Base-by-base conservation (phyloP, 2,888 invertebrate genomes). In the Caenorhabditis panamensis region DNA sequence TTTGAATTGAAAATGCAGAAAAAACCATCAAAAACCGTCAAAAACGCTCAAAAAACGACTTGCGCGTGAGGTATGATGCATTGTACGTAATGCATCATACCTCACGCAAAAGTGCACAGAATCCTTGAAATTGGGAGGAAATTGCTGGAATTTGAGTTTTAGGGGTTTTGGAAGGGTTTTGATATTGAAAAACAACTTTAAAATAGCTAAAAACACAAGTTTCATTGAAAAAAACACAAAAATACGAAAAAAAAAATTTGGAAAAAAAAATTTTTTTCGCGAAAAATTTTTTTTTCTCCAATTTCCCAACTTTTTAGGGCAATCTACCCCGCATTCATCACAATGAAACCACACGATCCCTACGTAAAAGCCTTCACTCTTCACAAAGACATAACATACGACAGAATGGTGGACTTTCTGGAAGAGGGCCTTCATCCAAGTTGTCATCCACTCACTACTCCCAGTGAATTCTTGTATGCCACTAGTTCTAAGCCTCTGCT, bases 261-360 rank as follows among this genome's bases (percentile, higher is more conserved):
- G 24, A 13, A 13, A 18, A 28, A 61, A 49, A 20, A 16, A 41
- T 11, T 3, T 41, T 47, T 18, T 44, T 31, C 41, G n/a, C n/a
- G 51, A 51, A 28, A 49, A 16, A 37, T 51, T 49, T 31, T 31
- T 31, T 31, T 31, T 31, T 31, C 9, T 31, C 31, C 59, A 36
- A 9, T 53, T 31, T 31, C 4, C 4, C 13, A 56, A 56, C 11
- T 31, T 56, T 31, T 20, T 13, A 16, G 78, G 82, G 64, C 82
- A 11, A 56, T 69, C 41, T 68, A 84, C 22, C 85, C 85, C 1
- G 85, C 85, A 1, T 77, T 85, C 9, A 80, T 85, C 49, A 82
- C 84, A 5, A 80, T 83, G 73, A 85, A 85, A 49, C 85, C 85
- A 4, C 18, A 47, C 0, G 85, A 85, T 47, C 31, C 47, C 24